A percentile compares a stretch with the other conserved stretches of the same genome.
These are phyloP conservation scores for Agrotis segetum DNA, from an alignment of 2,888 invertebrate species.

Conservation along the genomic window DNA sequence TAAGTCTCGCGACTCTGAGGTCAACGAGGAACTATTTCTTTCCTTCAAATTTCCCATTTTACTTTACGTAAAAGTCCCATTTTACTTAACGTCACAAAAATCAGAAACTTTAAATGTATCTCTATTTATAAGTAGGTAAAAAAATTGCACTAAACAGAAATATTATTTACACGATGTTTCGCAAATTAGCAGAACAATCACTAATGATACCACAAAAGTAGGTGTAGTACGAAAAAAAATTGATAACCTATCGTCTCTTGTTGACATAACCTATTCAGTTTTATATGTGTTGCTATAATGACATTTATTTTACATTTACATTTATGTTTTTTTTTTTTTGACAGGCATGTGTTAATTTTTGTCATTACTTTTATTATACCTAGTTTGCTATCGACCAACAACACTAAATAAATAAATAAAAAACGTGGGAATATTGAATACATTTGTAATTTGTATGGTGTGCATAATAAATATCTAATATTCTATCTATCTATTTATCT, in stretches of 20 bases:
- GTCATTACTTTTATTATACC: background rate
- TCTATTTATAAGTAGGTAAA: background rate
- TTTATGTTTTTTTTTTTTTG: too few relatives aligned
- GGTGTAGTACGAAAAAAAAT: background rate
- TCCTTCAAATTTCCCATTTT: too few relatives aligned
- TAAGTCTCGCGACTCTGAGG: too few relatives aligned
- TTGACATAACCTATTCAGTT: background rate
- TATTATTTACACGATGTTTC: background rate
- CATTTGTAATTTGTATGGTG: too few relatives aligned
- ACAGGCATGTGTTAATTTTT: background rate
- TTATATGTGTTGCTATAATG: background rate
- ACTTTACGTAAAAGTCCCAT: too few relatives aligned
- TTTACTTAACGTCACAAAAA: too few relatives aligned
- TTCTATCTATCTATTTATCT: too few relatives aligned
- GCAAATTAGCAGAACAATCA: constrained; percentile 1
- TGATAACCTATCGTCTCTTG: background rate
- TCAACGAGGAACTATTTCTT: too few relatives aligned
- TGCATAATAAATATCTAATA: too few relatives aligned
- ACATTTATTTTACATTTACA: too few relatives aligned
- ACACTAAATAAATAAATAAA: background rate
- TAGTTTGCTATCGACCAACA: background rate
- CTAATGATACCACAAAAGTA: background rate
- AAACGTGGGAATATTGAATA: too few relatives aligned
- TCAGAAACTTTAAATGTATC: too few relatives aligned
- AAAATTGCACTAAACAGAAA: background rate